Percentiles rank a stretch among this genome's conserved stretches.
These are phyloP conservation scores for Kryptolebias ocellatus DNA, from an alignment of 2,797 vertebrate genomes.

Conservation along the genomic window DNA sequence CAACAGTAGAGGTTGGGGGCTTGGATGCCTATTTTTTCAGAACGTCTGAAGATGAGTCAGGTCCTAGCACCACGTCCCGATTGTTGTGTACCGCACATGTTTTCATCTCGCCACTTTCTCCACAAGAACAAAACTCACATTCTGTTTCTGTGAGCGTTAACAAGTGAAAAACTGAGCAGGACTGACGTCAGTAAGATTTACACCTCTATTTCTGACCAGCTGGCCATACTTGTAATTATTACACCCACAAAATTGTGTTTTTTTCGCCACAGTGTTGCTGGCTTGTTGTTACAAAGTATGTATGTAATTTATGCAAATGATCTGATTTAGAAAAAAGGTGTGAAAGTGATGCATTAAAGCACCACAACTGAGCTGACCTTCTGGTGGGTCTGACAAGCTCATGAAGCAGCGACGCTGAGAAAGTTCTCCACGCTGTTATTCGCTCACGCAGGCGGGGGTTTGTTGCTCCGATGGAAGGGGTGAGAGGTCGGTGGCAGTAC, in stretches of 20 bases:
- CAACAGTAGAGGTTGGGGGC: not conserved
- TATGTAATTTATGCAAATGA: not conserved
- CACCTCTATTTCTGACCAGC: constrained; percentile 53
- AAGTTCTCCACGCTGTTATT: constrained; percentile 13
- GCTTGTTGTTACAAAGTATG: not conserved
- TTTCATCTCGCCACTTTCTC: constrained; percentile 36
- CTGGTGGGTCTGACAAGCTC: constrained; percentile 3
- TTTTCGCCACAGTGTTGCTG: constrained; percentile 2
- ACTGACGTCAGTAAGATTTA: constrained; percentile 58
- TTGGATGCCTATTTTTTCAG: constrained; percentile 36
- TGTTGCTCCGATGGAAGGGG: constrained; percentile 13
- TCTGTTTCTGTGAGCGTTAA: constrained; percentile 39
- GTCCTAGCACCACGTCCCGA: constrained; percentile 29
- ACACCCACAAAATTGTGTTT: constrained; percentile 8
- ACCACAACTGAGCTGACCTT: constrained; percentile 14
- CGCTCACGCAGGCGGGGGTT: constrained; percentile 5
- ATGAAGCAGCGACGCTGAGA: constrained; percentile 10
- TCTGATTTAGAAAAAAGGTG: not conserved
- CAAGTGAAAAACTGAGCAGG: constrained; percentile 10
- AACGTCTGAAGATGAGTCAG: constrained; percentile 58
- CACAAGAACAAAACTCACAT: constrained; percentile 45
- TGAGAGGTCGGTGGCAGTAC: not conserved
- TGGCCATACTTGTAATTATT: constrained; percentile 1
- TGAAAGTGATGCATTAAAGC: constrained; percentile 1
- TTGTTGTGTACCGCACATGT: constrained; percentile 41